phyloP scores from a whole-genome alignment of 92 coral and sea anemone genomes.

The Palythoa caribaeorum region DNA sequence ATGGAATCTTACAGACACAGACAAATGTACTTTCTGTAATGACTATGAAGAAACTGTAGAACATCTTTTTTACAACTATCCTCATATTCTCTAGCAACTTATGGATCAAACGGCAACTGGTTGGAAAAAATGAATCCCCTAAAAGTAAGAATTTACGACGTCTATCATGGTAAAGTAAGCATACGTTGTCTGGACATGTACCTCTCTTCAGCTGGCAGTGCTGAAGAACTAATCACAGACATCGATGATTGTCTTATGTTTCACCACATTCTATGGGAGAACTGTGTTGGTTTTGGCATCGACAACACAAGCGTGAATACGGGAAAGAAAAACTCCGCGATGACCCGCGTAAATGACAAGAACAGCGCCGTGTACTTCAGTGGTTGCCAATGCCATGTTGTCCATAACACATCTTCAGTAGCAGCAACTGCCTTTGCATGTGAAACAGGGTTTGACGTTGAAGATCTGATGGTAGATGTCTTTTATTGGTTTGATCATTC shows the following conservation, averaged over 20 bases:
- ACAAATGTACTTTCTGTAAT: too few relatives aligned
- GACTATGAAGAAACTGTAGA: too few relatives aligned
- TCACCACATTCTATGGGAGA: slow-evolving; percentile 66
- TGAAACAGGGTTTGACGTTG: slow-evolving; percentile 10
- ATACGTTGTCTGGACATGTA: slow-evolving; percentile 45
- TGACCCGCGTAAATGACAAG: slow-evolving; percentile 54
- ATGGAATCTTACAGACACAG: too few relatives aligned
- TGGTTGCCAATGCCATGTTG: too few relatives aligned
- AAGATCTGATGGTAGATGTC: slow-evolving; percentile 44
- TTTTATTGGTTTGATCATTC: slow-evolving; percentile 46
- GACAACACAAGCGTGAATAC: slow-evolving; percentile 73
- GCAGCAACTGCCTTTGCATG: slow-evolving; percentile 37
- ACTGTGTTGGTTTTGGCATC: slow-evolving; percentile 67
- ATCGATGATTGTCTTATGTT: slow-evolving; percentile 45
- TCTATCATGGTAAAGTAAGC: too few relatives aligned
- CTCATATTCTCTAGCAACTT: too few relatives aligned
- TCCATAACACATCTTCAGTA: slow-evolving; percentile 67
- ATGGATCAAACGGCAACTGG: too few relatives aligned
- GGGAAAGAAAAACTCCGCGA: slow-evolving; percentile 62
- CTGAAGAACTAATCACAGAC: slow-evolving; percentile 14
- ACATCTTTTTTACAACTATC: too few relatives aligned
- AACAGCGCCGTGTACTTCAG: slow-evolving; percentile 67
- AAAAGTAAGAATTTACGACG: too few relatives aligned
- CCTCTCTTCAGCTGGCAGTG: slow-evolving; percentile 55
- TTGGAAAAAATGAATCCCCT: too few relatives aligned